A percentile compares a stretch with the other conserved stretches of the same genome.
Conservation (phyloP, 2,113 vertebrate species). For the Procavia capensis region DNA sequence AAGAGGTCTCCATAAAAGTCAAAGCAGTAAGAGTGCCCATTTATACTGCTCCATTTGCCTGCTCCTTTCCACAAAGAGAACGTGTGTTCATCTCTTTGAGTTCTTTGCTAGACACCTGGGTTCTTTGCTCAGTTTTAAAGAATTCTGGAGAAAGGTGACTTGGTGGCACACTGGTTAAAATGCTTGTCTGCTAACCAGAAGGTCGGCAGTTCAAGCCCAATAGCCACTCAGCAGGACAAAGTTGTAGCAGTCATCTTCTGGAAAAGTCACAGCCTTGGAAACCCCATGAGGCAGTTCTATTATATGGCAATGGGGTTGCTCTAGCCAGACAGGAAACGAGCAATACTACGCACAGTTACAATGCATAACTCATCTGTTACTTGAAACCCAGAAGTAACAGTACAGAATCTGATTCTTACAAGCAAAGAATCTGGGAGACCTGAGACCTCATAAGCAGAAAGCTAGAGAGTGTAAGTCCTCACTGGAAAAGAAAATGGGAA, state of each 20-base stretch:
- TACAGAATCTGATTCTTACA: not conserved
- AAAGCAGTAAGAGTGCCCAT: not conserved
- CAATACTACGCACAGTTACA: not conserved
- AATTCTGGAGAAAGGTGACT: not conserved
- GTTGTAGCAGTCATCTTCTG: not conserved
- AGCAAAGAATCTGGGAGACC: not conserved
- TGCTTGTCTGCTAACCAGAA: not conserved
- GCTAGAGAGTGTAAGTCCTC: not conserved
- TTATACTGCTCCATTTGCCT: not conserved
- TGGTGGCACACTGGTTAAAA: not conserved
- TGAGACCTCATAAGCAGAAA: not conserved
- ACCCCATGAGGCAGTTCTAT: not conserved
- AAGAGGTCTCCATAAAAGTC: not conserved
- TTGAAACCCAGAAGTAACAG: slow-evolving; percentile 8
- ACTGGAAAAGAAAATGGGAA: not conserved
- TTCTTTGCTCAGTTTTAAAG: not conserved
- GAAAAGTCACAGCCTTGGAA: not conserved
- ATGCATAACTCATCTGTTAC: not conserved
- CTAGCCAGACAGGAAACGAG: not conserved
- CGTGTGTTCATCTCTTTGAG: not conserved
- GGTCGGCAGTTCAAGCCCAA: not conserved
- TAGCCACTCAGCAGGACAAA: not conserved
- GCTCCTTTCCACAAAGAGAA: not conserved
- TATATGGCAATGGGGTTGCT: not conserved
- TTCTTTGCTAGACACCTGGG: not conserved